A percentile compares a stretch with the other conserved stretches of the same genome.
Evolutionary conservation across 2,113 vertebrate genomes (phyloP).

Genomic region (Herpetotheres cachinnans): DNA sequence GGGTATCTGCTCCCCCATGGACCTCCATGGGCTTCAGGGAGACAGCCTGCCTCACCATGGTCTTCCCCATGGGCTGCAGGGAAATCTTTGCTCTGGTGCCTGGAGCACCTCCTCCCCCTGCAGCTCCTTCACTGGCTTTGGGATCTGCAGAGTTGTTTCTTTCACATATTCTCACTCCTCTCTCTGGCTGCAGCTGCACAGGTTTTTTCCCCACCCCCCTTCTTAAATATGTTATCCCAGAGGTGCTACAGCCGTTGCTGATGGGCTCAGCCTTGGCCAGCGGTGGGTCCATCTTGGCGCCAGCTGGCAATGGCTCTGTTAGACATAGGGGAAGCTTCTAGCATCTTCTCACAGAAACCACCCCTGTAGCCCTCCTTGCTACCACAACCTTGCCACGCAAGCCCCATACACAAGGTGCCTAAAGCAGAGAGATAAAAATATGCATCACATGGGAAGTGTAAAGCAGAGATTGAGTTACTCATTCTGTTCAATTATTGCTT

Average conservation of each 20-base stretch:
- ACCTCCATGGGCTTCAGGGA: background rate
- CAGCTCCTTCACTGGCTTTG: background rate
- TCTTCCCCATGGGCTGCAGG: background rate
- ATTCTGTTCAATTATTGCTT: background rate
- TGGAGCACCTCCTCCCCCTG: background rate
- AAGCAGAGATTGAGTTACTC: background rate
- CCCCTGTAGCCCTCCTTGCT: fast-evolving
- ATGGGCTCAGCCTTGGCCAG: background rate
- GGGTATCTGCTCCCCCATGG: background rate
- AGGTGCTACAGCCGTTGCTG: fast-evolving
- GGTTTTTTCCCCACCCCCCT: background rate
- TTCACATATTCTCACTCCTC: background rate
- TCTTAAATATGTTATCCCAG: fast-evolving
- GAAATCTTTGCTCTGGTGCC: fast-evolving
- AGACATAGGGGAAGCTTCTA: background rate
- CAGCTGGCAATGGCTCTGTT: background rate
- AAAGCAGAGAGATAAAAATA: background rate
- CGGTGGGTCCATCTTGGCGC: fast-evolving
- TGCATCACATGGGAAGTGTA: background rate
- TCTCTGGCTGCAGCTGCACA: background rate
- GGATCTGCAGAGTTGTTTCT: background rate
- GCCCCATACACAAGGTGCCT: fast-evolving
- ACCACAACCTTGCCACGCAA: background rate
- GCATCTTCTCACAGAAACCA: background rate
- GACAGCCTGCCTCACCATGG: background rate